Conservation (phyloP, 2,113 vertebrate species). For the Onychostruthus taczanowskii region DNA sequence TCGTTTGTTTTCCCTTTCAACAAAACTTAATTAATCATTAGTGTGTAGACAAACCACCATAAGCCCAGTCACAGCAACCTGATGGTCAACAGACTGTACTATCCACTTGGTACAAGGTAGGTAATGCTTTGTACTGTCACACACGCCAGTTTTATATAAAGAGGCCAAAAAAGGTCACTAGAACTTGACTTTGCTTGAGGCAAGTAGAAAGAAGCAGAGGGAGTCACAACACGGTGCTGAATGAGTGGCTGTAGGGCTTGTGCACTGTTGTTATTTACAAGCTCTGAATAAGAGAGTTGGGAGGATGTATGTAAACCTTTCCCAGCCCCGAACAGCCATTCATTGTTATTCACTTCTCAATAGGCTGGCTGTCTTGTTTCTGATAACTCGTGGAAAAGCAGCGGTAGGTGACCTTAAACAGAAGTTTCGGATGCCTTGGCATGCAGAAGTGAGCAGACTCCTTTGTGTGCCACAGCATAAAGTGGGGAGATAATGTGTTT, state of each 20-base stretch:
- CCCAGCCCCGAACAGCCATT: neutral
- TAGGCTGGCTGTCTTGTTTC: neutral
- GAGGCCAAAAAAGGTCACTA: neutral
- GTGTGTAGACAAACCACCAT: neutral
- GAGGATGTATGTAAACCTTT: neutral
- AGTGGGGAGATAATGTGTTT: neutral
- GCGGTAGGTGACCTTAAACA: neutral
- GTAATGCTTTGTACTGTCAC: neutral
- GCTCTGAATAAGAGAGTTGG: neutral
- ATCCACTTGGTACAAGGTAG: neutral
- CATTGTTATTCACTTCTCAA: neutral
- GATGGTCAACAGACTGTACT: neutral
- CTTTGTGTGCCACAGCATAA: neutral
- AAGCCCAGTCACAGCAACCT: neutral
- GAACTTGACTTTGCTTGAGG: constrained; percentile 29
- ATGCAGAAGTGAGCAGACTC: neutral
- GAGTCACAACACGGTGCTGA: constrained; percentile 8
- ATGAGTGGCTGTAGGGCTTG: constrained; percentile 24
- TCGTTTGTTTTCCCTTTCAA: neutral
- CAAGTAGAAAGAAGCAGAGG: neutral
- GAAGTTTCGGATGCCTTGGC: neutral
- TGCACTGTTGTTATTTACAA: constrained; percentile 13
- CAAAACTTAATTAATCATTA: neutral
- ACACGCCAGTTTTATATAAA: neutral
- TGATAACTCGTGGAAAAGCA: constrained; percentile 10